Conservation (phyloP, 2,797 vertebrate genomes). For the Argyrosomus regius region DNA sequence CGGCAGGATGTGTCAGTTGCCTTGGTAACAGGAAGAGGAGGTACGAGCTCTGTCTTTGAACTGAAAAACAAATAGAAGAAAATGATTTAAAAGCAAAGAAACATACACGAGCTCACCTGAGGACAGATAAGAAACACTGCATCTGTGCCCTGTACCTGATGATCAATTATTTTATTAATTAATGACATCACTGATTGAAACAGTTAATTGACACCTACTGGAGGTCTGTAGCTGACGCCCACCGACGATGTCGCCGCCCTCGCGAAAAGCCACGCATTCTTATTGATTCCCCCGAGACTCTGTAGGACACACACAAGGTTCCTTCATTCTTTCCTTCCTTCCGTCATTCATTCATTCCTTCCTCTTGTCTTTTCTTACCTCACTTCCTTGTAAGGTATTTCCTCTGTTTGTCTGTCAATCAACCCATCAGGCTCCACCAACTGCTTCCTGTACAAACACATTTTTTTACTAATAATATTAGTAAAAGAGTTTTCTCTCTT, state of each 20-base stretch:
- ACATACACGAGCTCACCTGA: background rate
- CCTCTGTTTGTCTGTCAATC: constrained; percentile 33
- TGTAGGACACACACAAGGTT: constrained; percentile 6
- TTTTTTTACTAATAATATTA: no score
- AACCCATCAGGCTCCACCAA: constrained; percentile 23
- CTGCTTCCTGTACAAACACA: constrained; percentile 39
- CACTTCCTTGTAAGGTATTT: constrained; percentile 53
- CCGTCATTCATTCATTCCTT: background rate
- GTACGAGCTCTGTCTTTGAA: constrained; percentile 22
- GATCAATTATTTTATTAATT: background rate
- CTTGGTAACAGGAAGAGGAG: constrained; percentile 49
- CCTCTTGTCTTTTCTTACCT: constrained; percentile 14
- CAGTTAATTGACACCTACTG: constrained; percentile 18
- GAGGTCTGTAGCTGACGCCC: constrained; percentile 28
- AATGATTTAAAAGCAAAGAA: background rate
- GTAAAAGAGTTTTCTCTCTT: no score
- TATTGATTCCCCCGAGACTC: constrained; percentile 20
- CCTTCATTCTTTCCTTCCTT: background rate
- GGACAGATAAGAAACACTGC: background rate
- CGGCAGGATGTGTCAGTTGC: constrained; percentile 1
- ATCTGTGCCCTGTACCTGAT: background rate
- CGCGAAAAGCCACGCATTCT: background rate
- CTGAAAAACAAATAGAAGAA: constrained; percentile 18
- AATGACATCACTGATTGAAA: constrained; percentile 1
- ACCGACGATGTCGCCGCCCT: constrained; percentile 12